A percentile compares a stretch with the other conserved stretches of the same genome.
phyloP scores from a whole-genome alignment of 2,113 vertebrate genomes.

The Forbesichthys agassizii region DNA sequence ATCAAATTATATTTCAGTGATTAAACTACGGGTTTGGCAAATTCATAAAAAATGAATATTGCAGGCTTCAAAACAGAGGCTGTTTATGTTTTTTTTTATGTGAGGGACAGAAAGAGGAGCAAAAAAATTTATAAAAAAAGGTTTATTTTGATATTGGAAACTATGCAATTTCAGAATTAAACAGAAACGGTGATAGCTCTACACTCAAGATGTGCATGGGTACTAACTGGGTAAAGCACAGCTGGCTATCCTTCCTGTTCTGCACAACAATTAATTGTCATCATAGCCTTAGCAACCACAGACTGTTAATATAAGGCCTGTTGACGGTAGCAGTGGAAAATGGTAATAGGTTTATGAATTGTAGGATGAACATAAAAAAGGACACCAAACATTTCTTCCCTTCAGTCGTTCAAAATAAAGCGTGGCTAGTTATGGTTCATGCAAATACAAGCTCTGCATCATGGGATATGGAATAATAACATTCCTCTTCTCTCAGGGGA shows the following conservation, averaged over 20 bases:
- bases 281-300: constrained; percentile 27
- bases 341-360: constrained; percentile 25
- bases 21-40: constrained; percentile 7
- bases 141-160: too few relatives aligned
- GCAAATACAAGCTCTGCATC: constrained; percentile 54
- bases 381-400: constrained; percentile 5
- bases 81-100: neutral
- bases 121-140: too few relatives aligned
- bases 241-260: constrained; percentile 22
- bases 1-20: constrained; percentile 30
- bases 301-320: constrained; percentile 35
- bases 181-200: too few relatives aligned
- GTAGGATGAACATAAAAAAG: constrained; percentile 16
- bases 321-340: neutral
- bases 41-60: constrained; percentile 2
- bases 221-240: constrained; percentile 21
- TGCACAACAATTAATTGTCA: constrained; percentile 32
- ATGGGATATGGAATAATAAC: constrained; percentile 33
- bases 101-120: neutral
- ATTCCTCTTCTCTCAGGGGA: constrained; percentile 44
- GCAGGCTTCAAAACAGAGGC: constrained; percentile 11
- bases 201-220: too few relatives aligned
- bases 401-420: constrained; percentile 16
- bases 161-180: too few relatives aligned
- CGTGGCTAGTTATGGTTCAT: constrained; percentile 41